phyloP scores from a whole-genome alignment of 2,113 vertebrate species.

The Centropus unirufus region DNA sequence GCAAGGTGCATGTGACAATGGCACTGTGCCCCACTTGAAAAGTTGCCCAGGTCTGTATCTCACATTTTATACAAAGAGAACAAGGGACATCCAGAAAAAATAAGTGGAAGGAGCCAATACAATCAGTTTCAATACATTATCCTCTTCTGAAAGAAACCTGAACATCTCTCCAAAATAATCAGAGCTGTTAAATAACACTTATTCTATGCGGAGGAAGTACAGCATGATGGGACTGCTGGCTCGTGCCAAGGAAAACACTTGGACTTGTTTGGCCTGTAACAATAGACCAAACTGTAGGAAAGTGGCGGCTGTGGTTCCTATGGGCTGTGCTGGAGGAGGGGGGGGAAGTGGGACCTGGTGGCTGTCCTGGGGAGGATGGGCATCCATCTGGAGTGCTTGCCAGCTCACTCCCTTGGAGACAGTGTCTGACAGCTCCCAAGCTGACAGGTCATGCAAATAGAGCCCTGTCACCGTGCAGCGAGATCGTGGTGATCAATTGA shows the following conservation, averaged over 20 bases:
- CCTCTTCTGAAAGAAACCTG: constrained; percentile 39
- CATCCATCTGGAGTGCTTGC: rapidly evolving
- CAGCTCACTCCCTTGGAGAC: rapidly evolving
- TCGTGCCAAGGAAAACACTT: constrained; percentile 75
- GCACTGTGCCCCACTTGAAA: not conserved
- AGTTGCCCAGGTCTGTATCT: not conserved
- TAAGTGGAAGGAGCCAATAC: constrained; percentile 47
- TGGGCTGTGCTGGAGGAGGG: not conserved
- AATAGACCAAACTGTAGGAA: constrained; percentile 49
- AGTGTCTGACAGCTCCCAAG: not conserved
- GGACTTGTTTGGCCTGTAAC: constrained; percentile 33
- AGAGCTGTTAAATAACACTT: constrained; percentile 67
- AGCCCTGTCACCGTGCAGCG: not conserved
- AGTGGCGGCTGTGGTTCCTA: not conserved
- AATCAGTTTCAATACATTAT: constrained; percentile 56
- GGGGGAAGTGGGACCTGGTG: not conserved
- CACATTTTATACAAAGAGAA: constrained; percentile 25
- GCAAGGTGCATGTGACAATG: not conserved
- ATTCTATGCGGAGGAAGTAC: constrained; percentile 65
- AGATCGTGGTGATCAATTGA: not conserved
- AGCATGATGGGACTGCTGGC: not conserved
- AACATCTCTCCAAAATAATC: constrained; percentile 73
- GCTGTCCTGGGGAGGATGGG: rapidly evolving
- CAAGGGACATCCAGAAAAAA: constrained; percentile 69
- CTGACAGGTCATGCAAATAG: not conserved